Evolutionary conservation across 2,888 invertebrate genomes (phyloP), one percentile per base, ranked within the genome.

Genomic region (Nezara viridula): DNA sequence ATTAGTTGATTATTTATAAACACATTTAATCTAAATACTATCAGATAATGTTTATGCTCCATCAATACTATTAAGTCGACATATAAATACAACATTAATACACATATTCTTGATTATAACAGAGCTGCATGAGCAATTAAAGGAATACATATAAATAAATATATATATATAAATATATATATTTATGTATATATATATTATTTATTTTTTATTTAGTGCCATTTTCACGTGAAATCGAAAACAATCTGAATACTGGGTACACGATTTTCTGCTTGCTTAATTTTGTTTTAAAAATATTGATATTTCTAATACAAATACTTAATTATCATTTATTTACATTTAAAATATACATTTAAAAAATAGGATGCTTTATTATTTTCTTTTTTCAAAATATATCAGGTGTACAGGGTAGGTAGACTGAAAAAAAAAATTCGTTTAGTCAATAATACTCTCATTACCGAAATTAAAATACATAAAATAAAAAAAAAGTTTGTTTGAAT

Each of bases 281-380:
- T 44, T 5, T 60, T 60, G 40, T 81, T 81, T 44, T 81, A 81
- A 81, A 81, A 81, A 81, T 81, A 81, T 81, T 81, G 81, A 44
- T 19, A 81, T 44, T 81, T 81, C 44, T 81, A 40, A 81, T 81
- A 44, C 12, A 81, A 81, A 81, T 81, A 81, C 44, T 81, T 7
- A 81, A 24, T 81, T 19, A 81, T n/a, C 44, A 44, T 44, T 81
- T 81, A 81, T 81, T 81, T 81, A 81, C 81, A 81, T 44, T 81
- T 40, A 81, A 81, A 81, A 81, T 81, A 81, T 81, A 81, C 40
- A 81, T 81, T 81, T 81, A 81, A 81, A 77, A 81, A 81, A 81
- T 81, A 81, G 21, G 40, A 44, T 44, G 14, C 24, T 81, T 77
- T 77, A 2, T 16, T 77, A 40, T 40, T 40, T 81, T 81, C 24